phyloP scores from a whole-genome alignment of 1,140 invertebrate species.

The Formica exsecta region DNA sequence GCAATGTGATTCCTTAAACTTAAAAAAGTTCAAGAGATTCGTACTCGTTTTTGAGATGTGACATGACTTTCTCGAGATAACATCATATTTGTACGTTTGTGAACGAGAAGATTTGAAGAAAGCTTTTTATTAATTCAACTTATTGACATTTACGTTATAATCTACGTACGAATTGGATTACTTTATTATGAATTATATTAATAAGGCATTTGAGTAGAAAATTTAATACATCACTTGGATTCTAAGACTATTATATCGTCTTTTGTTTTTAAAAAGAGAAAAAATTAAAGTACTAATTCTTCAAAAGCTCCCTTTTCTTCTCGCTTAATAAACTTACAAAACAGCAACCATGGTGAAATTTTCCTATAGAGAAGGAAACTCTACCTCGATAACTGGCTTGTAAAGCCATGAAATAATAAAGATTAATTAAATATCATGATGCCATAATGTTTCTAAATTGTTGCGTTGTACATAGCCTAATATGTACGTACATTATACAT shows the following conservation, averaged over 20 bases:
- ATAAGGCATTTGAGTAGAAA: neutral
- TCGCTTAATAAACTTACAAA: neutral
- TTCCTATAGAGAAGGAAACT: neutral
- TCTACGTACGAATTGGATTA: neutral
- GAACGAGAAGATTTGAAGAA: neutral
- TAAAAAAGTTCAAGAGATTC: neutral
- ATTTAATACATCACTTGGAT: neutral
- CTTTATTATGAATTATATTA: neutral
- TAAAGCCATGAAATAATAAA: constrained; percentile 37
- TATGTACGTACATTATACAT: neutral
- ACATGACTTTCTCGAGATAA: neutral
- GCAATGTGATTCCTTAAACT: neutral
- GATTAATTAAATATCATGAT: constrained; percentile 46
- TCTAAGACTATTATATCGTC: neutral
- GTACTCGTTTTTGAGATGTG: neutral
- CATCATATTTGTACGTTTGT: neutral
- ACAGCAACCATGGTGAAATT: neutral
- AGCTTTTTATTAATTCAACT: neutral
- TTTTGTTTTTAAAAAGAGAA: neutral
- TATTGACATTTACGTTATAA: neutral
- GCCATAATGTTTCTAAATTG: constrained; percentile 38
- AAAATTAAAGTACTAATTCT: neutral
- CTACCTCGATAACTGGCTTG: neutral
- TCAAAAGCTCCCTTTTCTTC: neutral
- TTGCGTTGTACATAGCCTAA: neutral